Percentiles rank a stretch among this genome's conserved stretches.
These are phyloP conservation scores for Agrochola circellaris DNA, from an alignment of 2,888 invertebrate species.

Conservation along the genomic window DNA sequence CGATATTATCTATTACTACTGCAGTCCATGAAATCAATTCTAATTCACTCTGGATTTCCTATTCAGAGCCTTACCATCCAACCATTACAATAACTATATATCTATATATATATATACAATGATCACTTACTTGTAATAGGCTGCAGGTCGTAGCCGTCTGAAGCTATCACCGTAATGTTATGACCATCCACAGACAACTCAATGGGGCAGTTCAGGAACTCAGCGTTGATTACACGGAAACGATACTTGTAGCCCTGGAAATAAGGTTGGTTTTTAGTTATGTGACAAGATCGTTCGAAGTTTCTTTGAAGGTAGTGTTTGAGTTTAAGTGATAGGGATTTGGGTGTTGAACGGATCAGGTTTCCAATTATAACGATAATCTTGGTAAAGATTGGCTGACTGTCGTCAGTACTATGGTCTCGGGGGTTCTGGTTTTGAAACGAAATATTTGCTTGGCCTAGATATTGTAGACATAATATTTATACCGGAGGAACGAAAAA, in stretches of 20 bases:
- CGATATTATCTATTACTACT: neutral
- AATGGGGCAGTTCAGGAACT: conserved; percentile 96
- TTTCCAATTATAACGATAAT: conserved; percentile 9
- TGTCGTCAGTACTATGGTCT: neutral
- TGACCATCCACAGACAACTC: conserved; percentile 96
- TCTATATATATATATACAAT: no score
- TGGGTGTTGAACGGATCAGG: conserved; percentile 1
- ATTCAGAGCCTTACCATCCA: conserved; percentile 31
- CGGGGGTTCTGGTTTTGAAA: neutral
- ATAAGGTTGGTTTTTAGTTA: conserved; percentile 61
- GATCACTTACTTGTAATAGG: conserved; percentile 92
- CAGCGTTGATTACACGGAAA: conserved; percentile 95
- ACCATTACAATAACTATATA: conserved; percentile 37
- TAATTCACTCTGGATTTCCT: conserved; percentile 27
- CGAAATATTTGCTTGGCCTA: neutral
- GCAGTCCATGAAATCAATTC: conserved; percentile 21
- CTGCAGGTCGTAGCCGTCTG: conserved; percentile 95
- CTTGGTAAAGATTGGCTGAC: neutral
- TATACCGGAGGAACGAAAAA: neutral
- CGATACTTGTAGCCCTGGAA: conserved; percentile 93
- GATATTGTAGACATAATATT: neutral
- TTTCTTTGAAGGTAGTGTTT: conserved; percentile 31
- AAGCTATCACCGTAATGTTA: conserved; percentile 93
- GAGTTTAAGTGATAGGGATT: conserved; percentile 36
- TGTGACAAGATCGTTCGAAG: conserved; percentile 8